A percentile compares a stretch with the other conserved stretches of the same genome.
phyloP scores from a whole-genome alignment of 2,888 invertebrate genomes.

The Leptinotarsa tumamoca region DNA sequence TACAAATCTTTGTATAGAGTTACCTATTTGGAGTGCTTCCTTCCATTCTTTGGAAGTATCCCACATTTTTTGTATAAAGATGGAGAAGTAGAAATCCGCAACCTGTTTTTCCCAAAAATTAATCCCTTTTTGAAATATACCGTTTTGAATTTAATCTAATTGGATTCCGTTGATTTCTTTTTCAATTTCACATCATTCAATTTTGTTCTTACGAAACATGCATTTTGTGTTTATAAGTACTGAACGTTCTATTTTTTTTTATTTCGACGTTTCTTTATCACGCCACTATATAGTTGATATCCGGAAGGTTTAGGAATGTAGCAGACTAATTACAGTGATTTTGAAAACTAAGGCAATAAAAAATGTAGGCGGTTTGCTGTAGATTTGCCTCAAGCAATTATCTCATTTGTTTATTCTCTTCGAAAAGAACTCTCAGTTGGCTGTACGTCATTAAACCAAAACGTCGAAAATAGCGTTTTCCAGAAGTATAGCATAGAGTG shows the following conservation, averaged over 20 bases:
- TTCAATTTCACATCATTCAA: background rate
- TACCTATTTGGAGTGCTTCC: too few relatives aligned
- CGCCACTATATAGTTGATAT: background rate
- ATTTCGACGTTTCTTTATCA: background rate
- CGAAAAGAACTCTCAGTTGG: background rate
- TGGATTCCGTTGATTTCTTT: too few relatives aligned
- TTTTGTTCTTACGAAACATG: background rate
- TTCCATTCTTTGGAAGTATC: too few relatives aligned
- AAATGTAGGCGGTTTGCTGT: background rate
- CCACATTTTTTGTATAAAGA: too few relatives aligned
- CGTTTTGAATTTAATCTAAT: too few relatives aligned
- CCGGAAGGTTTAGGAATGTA: background rate
- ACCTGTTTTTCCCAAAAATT: too few relatives aligned
- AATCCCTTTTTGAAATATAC: too few relatives aligned
- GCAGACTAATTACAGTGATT: constrained; percentile 1
- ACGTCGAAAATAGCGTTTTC: constrained; percentile 4
- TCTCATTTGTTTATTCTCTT: background rate
- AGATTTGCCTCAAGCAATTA: background rate
- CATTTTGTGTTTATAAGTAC: too few relatives aligned
- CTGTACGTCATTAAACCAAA: background rate
- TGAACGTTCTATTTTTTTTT: too few relatives aligned
- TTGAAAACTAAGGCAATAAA: background rate
- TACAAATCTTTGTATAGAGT: too few relatives aligned
- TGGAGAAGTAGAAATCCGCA: too few relatives aligned
- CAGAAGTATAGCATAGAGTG: background rate